Base-by-base conservation (phyloP, 1,140 invertebrate species). In the Diuraphis noxia region DNA sequence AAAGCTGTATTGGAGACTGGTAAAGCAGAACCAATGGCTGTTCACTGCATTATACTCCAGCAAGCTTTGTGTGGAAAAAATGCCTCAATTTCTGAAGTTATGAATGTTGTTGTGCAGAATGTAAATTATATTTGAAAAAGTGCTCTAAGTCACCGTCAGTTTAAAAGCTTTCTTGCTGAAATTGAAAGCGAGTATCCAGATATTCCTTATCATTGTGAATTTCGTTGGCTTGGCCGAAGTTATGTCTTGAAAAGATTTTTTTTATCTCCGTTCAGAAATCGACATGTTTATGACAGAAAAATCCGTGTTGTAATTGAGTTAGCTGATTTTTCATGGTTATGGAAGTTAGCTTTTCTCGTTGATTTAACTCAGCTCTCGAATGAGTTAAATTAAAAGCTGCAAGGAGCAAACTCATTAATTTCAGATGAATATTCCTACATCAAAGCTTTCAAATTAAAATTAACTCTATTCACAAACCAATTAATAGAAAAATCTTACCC, bases 11-110 rank as follows among this genome's bases (percentile, higher is more conserved):
- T 85, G n/a, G 43, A 85, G 13, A 85, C 13, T 85, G 43, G 40
- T 19, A 1, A n/a, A 85, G 4, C 84, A 85, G 43, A 17, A 49
- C 23, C 81, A 21, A 49, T 49, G 43, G 43, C 43, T 84, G 30
- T 93, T 89, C 93, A 94, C 92, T 93, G 93, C 92, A 93, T 93
- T 72, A 93, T 94, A 92, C 93, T 93, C 92, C 93, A 94, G 92
- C 92, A 93, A 92, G 88, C 91, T 72, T 92, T 94, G 36, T 93
- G 93, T 92, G 63, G 86, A 34, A 92, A 92, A 92, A 92, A 92
- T 88, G 92, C 93, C 30, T 92, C 92, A 91, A 93, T 93, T 86
- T 89, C 92, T 92, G 91, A 93, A 93, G 93, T 94, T 85, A 93
- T 94, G 92, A 92, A n/a, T n/a, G n/a, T n/a, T n/a, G n/a, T n/a